Conservation (phyloP, 2,888 invertebrate genomes). For the Drosophila picticornis region DNA sequence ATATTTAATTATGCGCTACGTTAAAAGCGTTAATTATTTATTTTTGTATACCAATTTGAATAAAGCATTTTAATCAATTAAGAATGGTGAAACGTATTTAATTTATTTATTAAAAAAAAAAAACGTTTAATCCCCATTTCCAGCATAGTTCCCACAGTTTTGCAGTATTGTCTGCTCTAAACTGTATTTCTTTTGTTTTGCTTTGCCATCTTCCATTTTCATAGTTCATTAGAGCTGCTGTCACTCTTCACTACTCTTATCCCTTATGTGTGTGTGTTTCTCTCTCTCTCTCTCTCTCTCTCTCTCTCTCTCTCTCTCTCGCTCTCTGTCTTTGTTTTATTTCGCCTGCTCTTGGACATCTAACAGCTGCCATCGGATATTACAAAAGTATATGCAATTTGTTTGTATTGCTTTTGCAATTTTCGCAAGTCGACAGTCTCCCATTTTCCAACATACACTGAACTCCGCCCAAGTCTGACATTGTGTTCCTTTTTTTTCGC, state of each 20-base stretch:
- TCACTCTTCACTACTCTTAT: not conserved
- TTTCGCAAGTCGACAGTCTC: constrained; percentile 18
- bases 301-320: constrained; percentile 3
- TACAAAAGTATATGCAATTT: constrained; percentile 71
- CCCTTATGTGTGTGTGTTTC: not conserved
- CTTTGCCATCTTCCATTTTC: constrained; percentile 55
- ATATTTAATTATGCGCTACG: not conserved
- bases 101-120: not conserved
- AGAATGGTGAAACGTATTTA: not conserved
- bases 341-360: constrained; percentile 12
- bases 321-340: constrained; percentile 12
- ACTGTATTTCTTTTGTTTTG: constrained; percentile 32
- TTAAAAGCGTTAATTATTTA: not conserved
- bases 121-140: not conserved
- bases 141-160: constrained; percentile 3
- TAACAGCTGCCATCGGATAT: constrained; percentile 68
- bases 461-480: constrained; percentile 42
- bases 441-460: constrained; percentile 13
- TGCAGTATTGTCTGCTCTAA: not conserved
- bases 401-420: constrained; percentile 32
- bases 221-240: constrained; percentile 64
- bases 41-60: not conserved
- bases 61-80: not conserved
- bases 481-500: constrained; percentile 43
- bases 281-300: not conserved